These are phyloP conservation scores for Columba guinea DNA, from an alignment of 2,797 vertebrate species.

Conservation along the genomic window DNA sequence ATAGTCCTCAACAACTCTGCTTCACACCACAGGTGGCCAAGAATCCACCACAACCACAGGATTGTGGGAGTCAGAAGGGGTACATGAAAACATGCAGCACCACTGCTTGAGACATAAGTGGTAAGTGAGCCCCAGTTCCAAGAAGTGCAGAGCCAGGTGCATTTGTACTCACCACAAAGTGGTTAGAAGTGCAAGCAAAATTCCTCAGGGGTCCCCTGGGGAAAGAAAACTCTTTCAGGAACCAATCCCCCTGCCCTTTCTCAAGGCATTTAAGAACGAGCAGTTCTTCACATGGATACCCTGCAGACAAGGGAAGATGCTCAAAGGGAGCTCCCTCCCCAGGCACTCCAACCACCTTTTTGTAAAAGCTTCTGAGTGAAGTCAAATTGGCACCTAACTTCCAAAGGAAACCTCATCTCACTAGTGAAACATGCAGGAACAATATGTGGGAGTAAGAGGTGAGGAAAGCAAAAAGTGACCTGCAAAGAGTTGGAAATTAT, in stretches of 20 bases:
- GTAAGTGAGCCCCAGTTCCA: neutral
- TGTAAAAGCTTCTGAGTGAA: neutral
- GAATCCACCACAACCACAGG: neutral
- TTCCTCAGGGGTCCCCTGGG: neutral
- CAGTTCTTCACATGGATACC: neutral
- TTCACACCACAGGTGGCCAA: conserved; percentile 25
- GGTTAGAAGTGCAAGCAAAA: neutral
- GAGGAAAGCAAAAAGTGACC: neutral
- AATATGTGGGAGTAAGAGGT: neutral
- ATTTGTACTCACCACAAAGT: neutral
- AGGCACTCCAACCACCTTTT: neutral
- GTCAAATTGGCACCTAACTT: neutral
- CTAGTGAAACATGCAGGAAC: neutral
- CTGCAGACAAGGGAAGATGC: neutral
- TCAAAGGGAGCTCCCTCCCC: neutral
- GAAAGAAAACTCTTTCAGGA: conserved; percentile 30
- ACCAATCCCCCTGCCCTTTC: neutral
- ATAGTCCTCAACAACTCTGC: neutral
- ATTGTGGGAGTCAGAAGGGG: neutral
- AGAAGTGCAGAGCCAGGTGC: neutral
- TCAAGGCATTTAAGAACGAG: neutral
- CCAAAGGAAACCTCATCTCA: neutral
- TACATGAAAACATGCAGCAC: neutral
- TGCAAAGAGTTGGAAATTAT: neutral
- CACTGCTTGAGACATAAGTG: neutral